Evolutionary conservation across 2,797 vertebrate genomes (phyloP).

Genomic region (Melopsittacus undulatus): DNA sequence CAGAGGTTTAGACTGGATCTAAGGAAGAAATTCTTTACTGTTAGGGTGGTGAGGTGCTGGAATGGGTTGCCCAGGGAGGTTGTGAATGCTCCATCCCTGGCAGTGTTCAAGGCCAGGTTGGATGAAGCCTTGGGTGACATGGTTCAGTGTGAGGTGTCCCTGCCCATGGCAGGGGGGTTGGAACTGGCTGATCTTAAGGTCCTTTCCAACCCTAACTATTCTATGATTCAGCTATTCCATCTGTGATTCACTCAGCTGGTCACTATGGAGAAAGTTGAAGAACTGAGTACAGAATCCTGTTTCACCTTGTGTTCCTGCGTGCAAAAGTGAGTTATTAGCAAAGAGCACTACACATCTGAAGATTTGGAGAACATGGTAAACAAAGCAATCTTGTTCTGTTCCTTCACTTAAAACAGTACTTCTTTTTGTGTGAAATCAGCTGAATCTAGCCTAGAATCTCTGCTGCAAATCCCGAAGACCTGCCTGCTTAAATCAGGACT

Average conservation of each 20-base stretch:
- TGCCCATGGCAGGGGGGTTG: too few species aligned
- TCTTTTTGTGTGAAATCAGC: not conserved
- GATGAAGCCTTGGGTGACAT: too few species aligned
- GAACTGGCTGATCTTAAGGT: too few species aligned
- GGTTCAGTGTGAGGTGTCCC: too few species aligned
- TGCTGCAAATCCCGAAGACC: not conserved
- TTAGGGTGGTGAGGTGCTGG: too few species aligned
- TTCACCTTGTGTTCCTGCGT: not conserved
- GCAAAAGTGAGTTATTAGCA: not conserved
- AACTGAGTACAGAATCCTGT: not conserved
- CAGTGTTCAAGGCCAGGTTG: too few species aligned
- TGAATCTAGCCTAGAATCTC: not conserved
- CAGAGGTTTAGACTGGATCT: too few species aligned
- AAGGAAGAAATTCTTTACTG: too few species aligned
- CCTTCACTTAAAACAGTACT: not conserved
- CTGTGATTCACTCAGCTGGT: not conserved
- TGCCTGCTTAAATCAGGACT: not conserved
- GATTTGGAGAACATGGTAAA: not conserved
- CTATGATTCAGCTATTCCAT: not conserved
- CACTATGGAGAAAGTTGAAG: not conserved
- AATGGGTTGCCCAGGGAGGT: too few species aligned
- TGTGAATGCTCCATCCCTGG: too few species aligned
- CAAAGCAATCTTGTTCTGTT: not conserved
- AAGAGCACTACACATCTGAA: not conserved
- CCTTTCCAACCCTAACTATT: too few species aligned